Conservation (phyloP, 1,140 invertebrate species). For the Drosophila kohkoa region DNA sequence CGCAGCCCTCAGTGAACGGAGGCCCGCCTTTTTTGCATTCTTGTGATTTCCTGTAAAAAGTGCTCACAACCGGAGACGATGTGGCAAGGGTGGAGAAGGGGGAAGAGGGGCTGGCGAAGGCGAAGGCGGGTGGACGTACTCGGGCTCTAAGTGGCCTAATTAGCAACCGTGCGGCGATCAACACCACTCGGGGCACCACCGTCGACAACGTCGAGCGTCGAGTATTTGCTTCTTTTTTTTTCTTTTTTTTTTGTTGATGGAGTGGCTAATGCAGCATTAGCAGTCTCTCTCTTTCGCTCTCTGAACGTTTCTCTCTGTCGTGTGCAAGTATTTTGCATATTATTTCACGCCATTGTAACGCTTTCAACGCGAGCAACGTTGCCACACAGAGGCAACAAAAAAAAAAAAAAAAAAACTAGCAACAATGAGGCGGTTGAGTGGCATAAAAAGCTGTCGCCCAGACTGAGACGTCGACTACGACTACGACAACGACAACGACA, state of each 20-base stretch:
- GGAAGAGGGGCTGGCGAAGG: not conserved
- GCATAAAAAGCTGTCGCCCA: slow-evolving; percentile 75
- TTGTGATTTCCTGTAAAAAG: slow-evolving; percentile 74
- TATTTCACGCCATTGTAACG: slow-evolving; percentile 82
- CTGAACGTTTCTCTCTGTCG: not conserved
- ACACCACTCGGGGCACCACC: slow-evolving; percentile 74
- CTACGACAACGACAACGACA: not conserved
- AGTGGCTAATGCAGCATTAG: slow-evolving; percentile 43
- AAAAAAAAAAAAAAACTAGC: slow-evolving; percentile 57
- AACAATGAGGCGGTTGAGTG: slow-evolving; percentile 77
- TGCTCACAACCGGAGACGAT: slow-evolving; percentile 25
- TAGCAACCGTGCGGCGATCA: slow-evolving; percentile 80
- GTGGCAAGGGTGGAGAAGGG: not conserved
- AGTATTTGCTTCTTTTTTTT: slow-evolving; percentile 9
- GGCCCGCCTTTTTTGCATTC: slow-evolving; percentile 38
- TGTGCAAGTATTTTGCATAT: slow-evolving; percentile 76
- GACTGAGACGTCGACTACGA: slow-evolving; percentile 10
- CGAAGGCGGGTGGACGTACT: slow-evolving; percentile 21
- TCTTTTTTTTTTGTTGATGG: too few species aligned
- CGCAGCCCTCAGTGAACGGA: not conserved
- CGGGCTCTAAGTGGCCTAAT: slow-evolving; percentile 78
- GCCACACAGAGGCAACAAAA: slow-evolving; percentile 23
- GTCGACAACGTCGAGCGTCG: slow-evolving; percentile 18
- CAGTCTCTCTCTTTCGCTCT: slow-evolving; percentile 1
- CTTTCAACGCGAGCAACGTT: slow-evolving; percentile 62